Base-by-base conservation (phyloP, 30 jellyfish, hydroid and myxozoan species). In the Chrysaora quinquecirrha region DNA sequence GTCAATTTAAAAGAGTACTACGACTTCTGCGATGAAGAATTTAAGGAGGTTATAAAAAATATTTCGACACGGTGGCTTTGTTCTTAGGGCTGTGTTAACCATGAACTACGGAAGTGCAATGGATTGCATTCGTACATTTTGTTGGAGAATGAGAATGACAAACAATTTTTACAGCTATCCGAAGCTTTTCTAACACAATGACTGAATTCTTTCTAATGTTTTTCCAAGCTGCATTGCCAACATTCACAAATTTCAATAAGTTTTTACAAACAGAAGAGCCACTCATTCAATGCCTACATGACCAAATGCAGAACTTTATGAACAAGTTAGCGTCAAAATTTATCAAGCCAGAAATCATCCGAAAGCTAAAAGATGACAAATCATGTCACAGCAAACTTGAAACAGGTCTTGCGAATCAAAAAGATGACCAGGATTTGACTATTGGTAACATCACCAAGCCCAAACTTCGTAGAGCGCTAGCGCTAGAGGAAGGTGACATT, bases 261-360 rank as follows among this genome's bases (percentile, higher is more conserved):
- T 84, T 84, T 75, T 46, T 74, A 28, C 95, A 84, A 47, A 73
- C 71, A 73, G 85, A 84, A 84, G 95, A 84, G 50, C 84, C 84
- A 25, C 87, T 84, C 64, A 84, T 84, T 30, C 75, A 84, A 24
- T 64, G 63, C 75, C 64, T 84, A 56, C 61, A 75, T 32, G 75
- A 35, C 43, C 60, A 75, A 30, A 60, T 75, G 90, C 71, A 84
- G 65, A 54, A 54, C 58, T 84, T 84, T 60, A 73, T 84, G 90
- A 72, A 62, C 75, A 83, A 83, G 75, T 67, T 70, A 24, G 69
- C 64, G 61, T 69, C 65, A 19, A 71, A 83, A 54, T 71, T 83
- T 71, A 50, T 49, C 61, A 70, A 71, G 94, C 89, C 94, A 70
- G 87, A 71, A 30, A 67, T 32, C 71, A 66, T 70, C 56, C 88